Base-by-base conservation (phyloP, 2,797 vertebrate species). In the Nothura maculosa region DNA sequence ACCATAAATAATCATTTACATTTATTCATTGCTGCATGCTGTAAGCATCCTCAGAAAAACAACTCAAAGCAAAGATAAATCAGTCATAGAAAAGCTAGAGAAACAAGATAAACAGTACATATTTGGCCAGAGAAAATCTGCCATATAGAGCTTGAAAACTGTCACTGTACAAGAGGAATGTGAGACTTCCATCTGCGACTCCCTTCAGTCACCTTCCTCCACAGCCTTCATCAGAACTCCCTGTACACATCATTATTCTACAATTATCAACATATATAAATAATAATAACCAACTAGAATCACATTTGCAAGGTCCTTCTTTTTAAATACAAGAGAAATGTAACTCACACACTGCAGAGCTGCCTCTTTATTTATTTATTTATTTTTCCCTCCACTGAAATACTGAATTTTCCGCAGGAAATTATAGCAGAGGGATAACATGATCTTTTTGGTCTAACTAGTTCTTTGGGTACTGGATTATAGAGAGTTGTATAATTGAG, bases 1-100 rank as follows among this genome's bases (percentile, higher is more conserved):
- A 73, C 47, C 63, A 92, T 93, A 95, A 95, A 92, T 95, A 96
- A 92, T 91, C 48, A 90, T 93, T 94, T 94, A 75, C 93, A 70
- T 81, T 92, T 94, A 95, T 93, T 92, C 92, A 92, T 69, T 74
- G 77, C 89, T 86, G 82, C 68, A 64, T 89, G 73, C 87, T 91
- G 67, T 84, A 77, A 86, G 70, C 78, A 84, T 83, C 91, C 90
- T 86, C 55, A 67, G 85, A 80, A 84, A 92, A 87, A 92, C 69
- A 84, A 83, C 87, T 91, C 60, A 40, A 85, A 95, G 82, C 69
- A 92, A 87, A 58, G 85, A 94, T 89, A 95, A 96, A 94, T 89
- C 93, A 95, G 82, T 89, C 90, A 93, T 61, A 93, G 83, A 85
- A 94, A 92, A 81, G 74, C 93, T 89, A 95, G 70, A 90, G 90